phyloP scores from a whole-genome alignment of 2,113 vertebrate species.

The Notothenia rossii region DNA sequence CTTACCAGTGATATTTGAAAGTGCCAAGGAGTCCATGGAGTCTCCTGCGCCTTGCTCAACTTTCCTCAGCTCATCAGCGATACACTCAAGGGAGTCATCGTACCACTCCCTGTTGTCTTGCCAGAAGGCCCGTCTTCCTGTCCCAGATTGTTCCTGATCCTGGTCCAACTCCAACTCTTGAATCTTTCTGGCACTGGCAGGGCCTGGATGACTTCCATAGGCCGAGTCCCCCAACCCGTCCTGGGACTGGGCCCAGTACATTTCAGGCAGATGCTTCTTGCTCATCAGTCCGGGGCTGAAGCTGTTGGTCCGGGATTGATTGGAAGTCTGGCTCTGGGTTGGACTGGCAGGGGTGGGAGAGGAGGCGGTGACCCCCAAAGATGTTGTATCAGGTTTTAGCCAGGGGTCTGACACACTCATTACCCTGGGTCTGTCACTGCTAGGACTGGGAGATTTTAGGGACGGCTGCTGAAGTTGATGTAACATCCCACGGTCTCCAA shows the following conservation, averaged over 20 bases:
- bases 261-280: slow-evolving; percentile 93
- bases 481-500: slow-evolving; percentile 92
- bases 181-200: slow-evolving; percentile 93
- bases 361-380: slow-evolving; percentile 54
- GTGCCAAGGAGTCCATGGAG: slow-evolving; percentile 95
- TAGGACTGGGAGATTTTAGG: slow-evolving; percentile 66
- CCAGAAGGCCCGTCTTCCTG: slow-evolving; percentile 82
- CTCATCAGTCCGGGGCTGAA: slow-evolving; percentile 84
- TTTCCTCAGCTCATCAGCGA: slow-evolving; percentile 91
- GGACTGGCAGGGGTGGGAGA: slow-evolving; percentile 71
- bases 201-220: slow-evolving; percentile 95
- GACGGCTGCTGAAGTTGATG: slow-evolving; percentile 82
- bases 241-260: slow-evolving; percentile 97
- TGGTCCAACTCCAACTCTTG: slow-evolving; percentile 94
- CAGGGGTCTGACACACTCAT: slow-evolving; percentile 85
- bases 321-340: slow-evolving; percentile 73
- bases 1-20: slow-evolving; percentile 97
- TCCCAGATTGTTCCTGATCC: slow-evolving; percentile 74
- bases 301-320: slow-evolving; percentile 83
- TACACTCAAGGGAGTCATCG: slow-evolving; percentile 91
- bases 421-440: slow-evolving; percentile 60
- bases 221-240: slow-evolving; percentile 96
- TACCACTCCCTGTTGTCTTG: slow-evolving; percentile 89
- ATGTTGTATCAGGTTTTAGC: slow-evolving; percentile 79
- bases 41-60: slow-evolving; percentile 90